These are phyloP conservation scores for Etheostoma perlongum DNA, from an alignment of 2,797 vertebrate genomes.

Conservation along the genomic window DNA sequence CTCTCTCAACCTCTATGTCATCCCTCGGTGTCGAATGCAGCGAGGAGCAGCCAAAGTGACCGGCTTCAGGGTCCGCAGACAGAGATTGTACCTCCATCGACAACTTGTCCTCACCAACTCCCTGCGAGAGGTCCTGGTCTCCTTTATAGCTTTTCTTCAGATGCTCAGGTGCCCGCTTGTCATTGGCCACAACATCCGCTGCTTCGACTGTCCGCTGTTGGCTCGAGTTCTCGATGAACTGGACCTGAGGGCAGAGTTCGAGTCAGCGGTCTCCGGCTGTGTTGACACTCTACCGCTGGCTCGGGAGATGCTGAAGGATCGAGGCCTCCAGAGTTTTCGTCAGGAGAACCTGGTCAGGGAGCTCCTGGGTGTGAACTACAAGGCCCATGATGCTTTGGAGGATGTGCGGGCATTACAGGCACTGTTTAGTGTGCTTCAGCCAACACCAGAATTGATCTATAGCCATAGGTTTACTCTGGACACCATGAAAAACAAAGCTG, in stretches of 20 bases:
- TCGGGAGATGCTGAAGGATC: slow-evolving; percentile 74
- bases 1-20: slow-evolving; percentile 81
- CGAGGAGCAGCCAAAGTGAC: slow-evolving; percentile 76
- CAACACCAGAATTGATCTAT: slow-evolving; percentile 64
- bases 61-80: slow-evolving; percentile 76
- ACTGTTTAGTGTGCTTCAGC: slow-evolving; percentile 74
- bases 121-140: slow-evolving; percentile 77
- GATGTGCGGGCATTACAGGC: slow-evolving; percentile 80
- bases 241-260: slow-evolving; percentile 70
- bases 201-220: slow-evolving; percentile 81
- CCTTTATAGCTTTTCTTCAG: slow-evolving; percentile 82
- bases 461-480: slow-evolving; percentile 75
- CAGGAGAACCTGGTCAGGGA: slow-evolving; percentile 82
- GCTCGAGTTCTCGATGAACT: slow-evolving; percentile 72
- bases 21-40: slow-evolving; percentile 77
- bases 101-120: slow-evolving; percentile 77
- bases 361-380: slow-evolving; percentile 78
- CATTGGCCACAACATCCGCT: slow-evolving; percentile 82
- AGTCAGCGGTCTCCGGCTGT: slow-evolving; percentile 66
- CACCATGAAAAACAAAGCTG: slow-evolving; percentile 23
- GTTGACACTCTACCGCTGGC: slow-evolving; percentile 81
- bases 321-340: slow-evolving; percentile 72
- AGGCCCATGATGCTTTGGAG: slow-evolving; percentile 83
- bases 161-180: slow-evolving; percentile 77
- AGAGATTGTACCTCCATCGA: slow-evolving; percentile 72